These are phyloP conservation scores for Platalea minor DNA, from an alignment of 2,797 vertebrate genomes.

Conservation along the genomic window DNA sequence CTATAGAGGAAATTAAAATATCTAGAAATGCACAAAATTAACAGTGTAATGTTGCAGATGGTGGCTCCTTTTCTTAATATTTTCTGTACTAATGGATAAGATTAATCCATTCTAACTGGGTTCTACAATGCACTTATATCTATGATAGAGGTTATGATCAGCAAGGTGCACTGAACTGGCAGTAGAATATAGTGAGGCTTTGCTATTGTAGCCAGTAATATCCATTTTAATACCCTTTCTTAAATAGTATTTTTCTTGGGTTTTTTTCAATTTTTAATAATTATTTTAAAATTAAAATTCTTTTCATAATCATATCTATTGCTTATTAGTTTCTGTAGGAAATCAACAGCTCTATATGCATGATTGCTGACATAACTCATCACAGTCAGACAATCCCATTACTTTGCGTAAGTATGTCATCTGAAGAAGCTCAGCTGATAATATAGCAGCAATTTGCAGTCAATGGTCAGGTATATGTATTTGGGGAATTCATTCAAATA, in stretches of 20 bases:
- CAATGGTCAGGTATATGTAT: neutral
- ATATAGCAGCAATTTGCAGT: neutral
- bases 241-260: neutral
- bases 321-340: neutral
- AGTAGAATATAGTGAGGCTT: neutral
- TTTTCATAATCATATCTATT: neutral
- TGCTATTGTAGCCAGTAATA: neutral
- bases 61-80: neutral
- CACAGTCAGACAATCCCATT: neutral
- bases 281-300: neutral
- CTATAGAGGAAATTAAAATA: neutral
- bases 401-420: neutral
- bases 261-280: neutral
- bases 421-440: neutral
- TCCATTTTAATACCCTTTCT: neutral
- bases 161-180: neutral
- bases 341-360: neutral
- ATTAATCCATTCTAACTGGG: neutral
- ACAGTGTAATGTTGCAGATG: neutral
- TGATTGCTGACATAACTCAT: neutral
- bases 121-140: rapidly evolving
- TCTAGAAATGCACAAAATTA: neutral
- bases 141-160: neutral
- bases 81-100: neutral
- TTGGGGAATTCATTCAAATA: neutral